These are phyloP conservation scores for Polypedilum pembai DNA, from an alignment of 1,140 invertebrate genomes.

Conservation along the genomic window DNA sequence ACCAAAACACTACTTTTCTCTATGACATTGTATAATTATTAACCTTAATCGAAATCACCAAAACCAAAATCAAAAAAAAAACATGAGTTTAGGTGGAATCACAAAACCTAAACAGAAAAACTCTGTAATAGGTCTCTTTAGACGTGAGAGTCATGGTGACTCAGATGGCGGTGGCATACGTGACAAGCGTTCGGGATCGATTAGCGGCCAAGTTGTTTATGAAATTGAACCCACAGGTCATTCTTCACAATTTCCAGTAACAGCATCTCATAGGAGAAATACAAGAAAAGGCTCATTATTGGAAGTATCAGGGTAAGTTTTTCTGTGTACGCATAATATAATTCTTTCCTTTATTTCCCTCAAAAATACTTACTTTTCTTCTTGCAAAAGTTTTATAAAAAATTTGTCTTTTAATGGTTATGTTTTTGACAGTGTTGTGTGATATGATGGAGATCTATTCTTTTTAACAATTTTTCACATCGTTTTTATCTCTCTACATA, in stretches of 20 bases:
- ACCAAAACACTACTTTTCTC: not conserved
- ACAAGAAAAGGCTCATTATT: constrained; percentile 58
- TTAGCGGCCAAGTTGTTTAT: constrained; percentile 34
- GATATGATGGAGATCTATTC: not conserved
- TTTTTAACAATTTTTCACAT: not conserved
- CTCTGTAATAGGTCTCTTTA: constrained; percentile 63
- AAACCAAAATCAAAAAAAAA: constrained; percentile 29
- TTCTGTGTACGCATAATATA: not conserved
- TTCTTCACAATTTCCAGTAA: constrained; percentile 40
- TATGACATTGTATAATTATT: too few relatives aligned
- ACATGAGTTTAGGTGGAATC: constrained; percentile 50
- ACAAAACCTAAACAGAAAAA: constrained; percentile 62
- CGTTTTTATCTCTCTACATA: not conserved
- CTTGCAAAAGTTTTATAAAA: not conserved
- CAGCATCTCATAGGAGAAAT: constrained; percentile 52
- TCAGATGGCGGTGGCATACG: constrained; percentile 36
- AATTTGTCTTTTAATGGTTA: not conserved
- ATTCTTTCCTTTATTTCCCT: not conserved
- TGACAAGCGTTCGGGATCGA: constrained; percentile 43
- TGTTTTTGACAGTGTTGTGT: constrained; percentile 18
- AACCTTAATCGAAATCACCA: too few relatives aligned
- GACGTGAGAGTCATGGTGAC: constrained; percentile 50
- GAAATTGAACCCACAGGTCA: constrained; percentile 36
- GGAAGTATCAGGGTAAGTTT: constrained; percentile 57
- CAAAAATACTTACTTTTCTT: not conserved